A percentile compares a stretch with the other conserved stretches of the same genome.
phyloP scores from a whole-genome alignment of 2,113 vertebrate species.

The Eira barbara region DNA sequence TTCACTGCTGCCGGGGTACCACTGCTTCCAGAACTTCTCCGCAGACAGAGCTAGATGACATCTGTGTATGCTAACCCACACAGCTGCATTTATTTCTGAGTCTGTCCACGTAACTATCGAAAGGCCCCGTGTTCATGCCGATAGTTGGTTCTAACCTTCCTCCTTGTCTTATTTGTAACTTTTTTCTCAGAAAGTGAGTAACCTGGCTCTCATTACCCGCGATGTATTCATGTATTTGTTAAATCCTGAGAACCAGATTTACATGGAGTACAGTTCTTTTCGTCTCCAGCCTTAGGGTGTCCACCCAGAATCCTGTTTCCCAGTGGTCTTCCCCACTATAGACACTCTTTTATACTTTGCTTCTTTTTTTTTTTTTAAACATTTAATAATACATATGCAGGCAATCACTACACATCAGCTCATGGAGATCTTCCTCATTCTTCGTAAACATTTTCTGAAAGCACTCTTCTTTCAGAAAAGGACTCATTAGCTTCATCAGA shows the following conservation, averaged over 20 bases:
- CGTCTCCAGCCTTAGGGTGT: background rate
- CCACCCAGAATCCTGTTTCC: background rate
- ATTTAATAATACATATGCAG: background rate
- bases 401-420: background rate
- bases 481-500: background rate
- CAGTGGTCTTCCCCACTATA: background rate
- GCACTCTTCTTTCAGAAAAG: background rate
- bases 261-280: background rate
- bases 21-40: background rate
- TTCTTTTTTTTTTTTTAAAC: background rate
- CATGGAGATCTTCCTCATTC: background rate
- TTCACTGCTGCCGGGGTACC: background rate
- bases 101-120: background rate
- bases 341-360: background rate
- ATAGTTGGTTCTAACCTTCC: background rate
- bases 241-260: background rate
- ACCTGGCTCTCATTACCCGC: background rate
- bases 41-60: background rate
- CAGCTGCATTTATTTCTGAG: background rate
- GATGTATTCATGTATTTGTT: background rate
- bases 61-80: fast-evolving
- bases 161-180: background rate
- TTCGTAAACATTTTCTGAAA: background rate
- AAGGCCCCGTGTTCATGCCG: background rate
- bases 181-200: background rate